Evolutionary conservation across 2,113 vertebrate genomes (phyloP), one percentile per base, ranked within the genome.

Genomic region (Ammodytes marinus): DNA sequence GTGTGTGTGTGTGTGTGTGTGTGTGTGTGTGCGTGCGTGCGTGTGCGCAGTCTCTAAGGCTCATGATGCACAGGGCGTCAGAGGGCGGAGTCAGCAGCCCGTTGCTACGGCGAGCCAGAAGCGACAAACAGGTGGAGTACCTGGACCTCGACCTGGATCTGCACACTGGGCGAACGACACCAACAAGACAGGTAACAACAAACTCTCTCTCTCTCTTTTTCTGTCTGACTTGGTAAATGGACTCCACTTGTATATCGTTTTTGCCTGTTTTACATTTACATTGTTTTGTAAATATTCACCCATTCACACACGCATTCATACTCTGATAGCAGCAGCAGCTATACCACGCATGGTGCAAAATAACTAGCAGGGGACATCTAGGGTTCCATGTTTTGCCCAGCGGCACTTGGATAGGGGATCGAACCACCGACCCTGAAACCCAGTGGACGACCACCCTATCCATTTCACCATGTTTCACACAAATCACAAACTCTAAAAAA

Each of bases 51-150:
- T 91, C 86, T 27, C 86, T 95, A 58, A 92, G 92, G 79, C 80
- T 89, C 0, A 88, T 90, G 88, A 52, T 89, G 61, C 93, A 92
- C 68, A 74, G 89, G 37, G 95, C 94, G n/a, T 93, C 90, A 19
- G 95, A 97, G 3, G 96, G 97, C 61, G 96, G 96, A 71, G 95
- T 95, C 85, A 96, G 90, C 89, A 98, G 96, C 69, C 96, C 96
- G 14, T 91, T 96, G 92, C 88, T 95, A 82, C 96, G 94, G 80
- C 81, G 83, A 76, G 94, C 95, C 70, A 96, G 95, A 89, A 92
- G 96, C 58, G 95, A 96, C 86, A 98, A 97, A 53, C 97, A 97
- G 87, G 97, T 98, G 63, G 97, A 98, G 70, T 98, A 98, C 88
- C 93, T 98, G 65, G 97, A 98, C 80, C 88, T 98, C 35, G 97